These are phyloP conservation scores for Eumeta japonica DNA, from an alignment of 1,140 invertebrate species.

Conservation along the genomic window DNA sequence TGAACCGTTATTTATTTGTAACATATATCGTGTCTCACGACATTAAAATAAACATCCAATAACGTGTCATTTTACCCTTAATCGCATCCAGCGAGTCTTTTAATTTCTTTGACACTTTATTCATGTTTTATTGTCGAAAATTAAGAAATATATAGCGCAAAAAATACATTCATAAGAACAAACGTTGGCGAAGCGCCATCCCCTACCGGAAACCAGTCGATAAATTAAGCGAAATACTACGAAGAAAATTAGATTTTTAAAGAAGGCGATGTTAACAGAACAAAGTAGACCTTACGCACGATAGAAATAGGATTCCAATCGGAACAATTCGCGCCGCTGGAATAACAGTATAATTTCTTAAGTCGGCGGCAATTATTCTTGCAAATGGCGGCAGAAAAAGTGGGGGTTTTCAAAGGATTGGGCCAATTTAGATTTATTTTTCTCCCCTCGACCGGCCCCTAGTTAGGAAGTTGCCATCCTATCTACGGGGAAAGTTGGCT, in stretches of 20 bases:
- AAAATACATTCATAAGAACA: too few relatives aligned
- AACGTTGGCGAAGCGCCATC: too few relatives aligned
- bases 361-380: conserved; percentile 38
- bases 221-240: conserved; percentile 22
- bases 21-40: too few relatives aligned
- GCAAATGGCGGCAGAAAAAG: conserved; percentile 43
- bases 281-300: conserved; percentile 6
- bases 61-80: too few relatives aligned
- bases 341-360: conserved; percentile 26
- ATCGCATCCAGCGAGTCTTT: too few relatives aligned
- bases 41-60: too few relatives aligned
- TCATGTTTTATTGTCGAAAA: too few relatives aligned
- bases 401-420: conserved; percentile 47
- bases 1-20: too few relatives aligned
- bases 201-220: conserved; percentile 15
- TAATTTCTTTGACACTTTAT: too few relatives aligned
- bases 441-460: conserved; percentile 29
- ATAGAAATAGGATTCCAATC: conserved; percentile 12
- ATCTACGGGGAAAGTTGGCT: too few relatives aligned
- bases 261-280: conserved; percentile 1
- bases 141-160: too few relatives aligned
- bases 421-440: conserved; percentile 53
- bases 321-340: conserved; percentile 1
- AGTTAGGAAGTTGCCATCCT: not conserved
- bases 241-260: conserved; percentile 23